These are phyloP conservation scores for Brachionus sp. DNA, from an alignment of 1,140 invertebrate genomes.

Conservation along the genomic window DNA sequence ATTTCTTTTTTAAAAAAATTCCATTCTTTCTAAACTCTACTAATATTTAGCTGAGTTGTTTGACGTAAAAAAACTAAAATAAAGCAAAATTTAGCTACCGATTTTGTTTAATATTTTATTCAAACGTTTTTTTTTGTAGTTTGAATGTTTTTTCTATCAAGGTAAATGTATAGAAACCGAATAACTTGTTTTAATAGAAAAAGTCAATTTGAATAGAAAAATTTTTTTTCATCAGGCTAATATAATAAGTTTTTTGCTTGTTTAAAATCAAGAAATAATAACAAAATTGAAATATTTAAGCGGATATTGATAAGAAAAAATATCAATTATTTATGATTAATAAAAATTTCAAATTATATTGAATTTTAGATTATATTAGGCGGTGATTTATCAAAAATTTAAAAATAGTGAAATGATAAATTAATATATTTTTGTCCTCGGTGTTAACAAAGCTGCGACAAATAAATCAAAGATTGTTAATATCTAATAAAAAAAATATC, in stretches of 20 bases:
- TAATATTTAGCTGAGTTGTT: background rate
- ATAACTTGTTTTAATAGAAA: background rate
- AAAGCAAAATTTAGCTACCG: background rate
- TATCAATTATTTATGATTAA: background rate
- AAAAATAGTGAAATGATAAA: too few species aligned
- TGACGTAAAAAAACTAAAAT: background rate
- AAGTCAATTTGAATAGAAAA: background rate
- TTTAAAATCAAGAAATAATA: background rate
- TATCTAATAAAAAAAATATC: too few species aligned
- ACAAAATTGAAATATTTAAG: background rate
- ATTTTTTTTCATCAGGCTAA: background rate
- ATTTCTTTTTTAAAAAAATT: background rate
- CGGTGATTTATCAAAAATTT: background rate
- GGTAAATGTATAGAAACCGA: background rate
- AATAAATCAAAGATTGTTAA: too few species aligned
- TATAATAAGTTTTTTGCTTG: background rate
- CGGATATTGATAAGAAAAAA: background rate
- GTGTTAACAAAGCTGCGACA: too few species aligned
- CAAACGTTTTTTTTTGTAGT: background rate
- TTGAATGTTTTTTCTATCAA: background rate
- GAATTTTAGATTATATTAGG: background rate
- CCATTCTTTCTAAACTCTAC: background rate
- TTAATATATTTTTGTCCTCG: too few species aligned
- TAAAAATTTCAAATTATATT: background rate
- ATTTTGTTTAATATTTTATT: background rate